phyloP scores from a whole-genome alignment of 2,113 vertebrate genomes.

The Equus quagga region DNA sequence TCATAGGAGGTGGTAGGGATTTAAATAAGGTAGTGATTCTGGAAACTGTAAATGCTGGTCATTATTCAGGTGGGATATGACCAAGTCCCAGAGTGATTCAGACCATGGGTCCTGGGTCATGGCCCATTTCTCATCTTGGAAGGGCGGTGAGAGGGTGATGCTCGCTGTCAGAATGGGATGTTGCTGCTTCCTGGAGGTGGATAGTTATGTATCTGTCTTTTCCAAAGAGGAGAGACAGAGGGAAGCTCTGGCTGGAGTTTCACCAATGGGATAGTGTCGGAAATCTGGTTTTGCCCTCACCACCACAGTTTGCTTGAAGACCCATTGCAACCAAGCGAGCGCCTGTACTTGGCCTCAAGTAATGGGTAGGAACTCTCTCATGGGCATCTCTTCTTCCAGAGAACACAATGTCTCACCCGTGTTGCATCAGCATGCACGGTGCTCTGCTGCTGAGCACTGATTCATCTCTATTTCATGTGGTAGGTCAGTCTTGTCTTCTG shows the following conservation, averaged over 20 bases:
- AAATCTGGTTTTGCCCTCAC: neutral
- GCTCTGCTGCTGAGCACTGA: neutral
- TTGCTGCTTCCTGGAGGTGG: neutral
- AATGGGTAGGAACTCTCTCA: neutral
- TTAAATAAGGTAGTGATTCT: neutral
- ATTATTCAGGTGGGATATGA: neutral
- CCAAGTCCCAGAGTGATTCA: neutral
- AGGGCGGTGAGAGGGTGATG: neutral
- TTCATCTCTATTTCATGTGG: neutral
- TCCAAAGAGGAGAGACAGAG: neutral
- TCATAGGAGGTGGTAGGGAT: neutral
- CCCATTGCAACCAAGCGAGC: neutral
- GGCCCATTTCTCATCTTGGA: neutral
- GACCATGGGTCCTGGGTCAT: neutral
- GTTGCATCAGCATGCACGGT: accelerated
- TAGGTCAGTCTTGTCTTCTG: neutral
- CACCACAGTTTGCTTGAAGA: neutral
- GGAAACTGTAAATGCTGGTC: neutral
- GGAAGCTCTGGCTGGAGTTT: neutral
- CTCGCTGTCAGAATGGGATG: neutral
- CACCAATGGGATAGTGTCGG: neutral
- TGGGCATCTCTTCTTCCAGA: neutral
- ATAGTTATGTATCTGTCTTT: neutral
- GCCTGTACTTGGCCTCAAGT: neutral
- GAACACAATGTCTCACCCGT: too few relatives aligned